A percentile compares a stretch with the other conserved stretches of the same genome.
Conservation (phyloP, 2,113 vertebrate species). For the Clarias magur region DNA sequence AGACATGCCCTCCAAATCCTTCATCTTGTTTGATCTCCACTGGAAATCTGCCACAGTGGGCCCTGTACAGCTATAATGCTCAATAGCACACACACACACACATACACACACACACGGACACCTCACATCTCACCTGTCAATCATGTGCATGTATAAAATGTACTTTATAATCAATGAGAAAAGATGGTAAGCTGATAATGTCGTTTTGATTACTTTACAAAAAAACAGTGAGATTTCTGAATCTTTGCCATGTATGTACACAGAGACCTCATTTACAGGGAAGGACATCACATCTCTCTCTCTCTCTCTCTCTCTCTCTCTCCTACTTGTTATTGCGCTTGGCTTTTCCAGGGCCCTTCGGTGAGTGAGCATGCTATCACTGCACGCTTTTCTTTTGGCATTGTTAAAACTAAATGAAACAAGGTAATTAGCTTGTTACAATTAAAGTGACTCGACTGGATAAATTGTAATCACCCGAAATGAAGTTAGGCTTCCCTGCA, state of each 20-base stretch:
- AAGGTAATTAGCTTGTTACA: constrained; percentile 99
- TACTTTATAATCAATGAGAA: background rate
- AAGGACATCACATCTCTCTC: background rate
- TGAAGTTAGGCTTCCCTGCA: constrained; percentile 99
- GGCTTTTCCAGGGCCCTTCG: constrained; percentile 61
- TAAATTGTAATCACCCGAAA: constrained; percentile 99
- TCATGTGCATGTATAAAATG: constrained; percentile 4
- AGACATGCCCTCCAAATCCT: constrained; percentile 20
- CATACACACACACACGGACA: constrained; percentile 2
- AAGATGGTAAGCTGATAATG: constrained; percentile 9
- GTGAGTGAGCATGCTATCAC: constrained; percentile 76
- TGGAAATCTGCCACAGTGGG: constrained; percentile 22
- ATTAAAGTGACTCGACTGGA: constrained; percentile 99
- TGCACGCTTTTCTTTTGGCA: constrained; percentile 85
- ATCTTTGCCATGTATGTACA: constrained; percentile 24
- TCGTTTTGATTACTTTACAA: constrained; percentile 9
- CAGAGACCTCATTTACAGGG: constrained; percentile 3
- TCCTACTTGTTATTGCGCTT: constrained; percentile 47
- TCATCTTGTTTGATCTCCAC: constrained; percentile 39
- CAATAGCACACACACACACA: constrained; percentile 12
- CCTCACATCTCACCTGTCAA: constrained; percentile 14
- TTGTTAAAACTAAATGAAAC: constrained; percentile 99
- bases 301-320: constrained; percentile 36
- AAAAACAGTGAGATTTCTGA: constrained; percentile 17
- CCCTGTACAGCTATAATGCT: constrained; percentile 16